A percentile compares a stretch with the other conserved stretches of the same genome.
Evolutionary conservation across 1,140 invertebrate genomes (phyloP).

Genomic region (Musca vetustissima): DNA sequence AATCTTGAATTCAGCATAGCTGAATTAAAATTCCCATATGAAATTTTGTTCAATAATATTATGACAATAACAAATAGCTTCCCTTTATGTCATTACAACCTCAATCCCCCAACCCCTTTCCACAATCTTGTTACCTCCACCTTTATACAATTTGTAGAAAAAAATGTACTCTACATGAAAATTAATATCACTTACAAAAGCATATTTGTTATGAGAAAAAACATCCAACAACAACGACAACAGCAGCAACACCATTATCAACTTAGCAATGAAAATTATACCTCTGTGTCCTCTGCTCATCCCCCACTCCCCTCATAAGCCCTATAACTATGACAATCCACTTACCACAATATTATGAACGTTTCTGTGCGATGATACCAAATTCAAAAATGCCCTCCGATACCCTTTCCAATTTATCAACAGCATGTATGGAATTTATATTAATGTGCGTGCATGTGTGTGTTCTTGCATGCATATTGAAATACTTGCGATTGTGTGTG

Average conservation of each 20-base stretch:
- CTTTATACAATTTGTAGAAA: no score
- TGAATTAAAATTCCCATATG: no score
- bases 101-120: no score
- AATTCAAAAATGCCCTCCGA: not conserved
- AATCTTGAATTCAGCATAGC: no score
- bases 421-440: not conserved
- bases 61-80: no score
- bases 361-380: not conserved
- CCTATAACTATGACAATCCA: no score
- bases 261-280: not conserved
- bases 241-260: not conserved
- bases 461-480: not conserved
- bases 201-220: conserved; percentile 9
- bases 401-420: not conserved
- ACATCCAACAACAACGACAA: not conserved
- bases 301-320: no score
- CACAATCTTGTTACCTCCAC: no score
- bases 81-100: no score
- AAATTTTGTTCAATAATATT: no score
- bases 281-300: not conserved
- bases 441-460: not conserved
- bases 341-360: no score
- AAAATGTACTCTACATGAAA: no score
- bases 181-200: conserved; percentile 21
- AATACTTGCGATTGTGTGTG: not conserved